Percentiles rank a stretch among this genome's conserved stretches.
These are phyloP conservation scores for Xerus rutilus DNA, from an alignment of 2,797 vertebrate genomes.

Conservation along the genomic window DNA sequence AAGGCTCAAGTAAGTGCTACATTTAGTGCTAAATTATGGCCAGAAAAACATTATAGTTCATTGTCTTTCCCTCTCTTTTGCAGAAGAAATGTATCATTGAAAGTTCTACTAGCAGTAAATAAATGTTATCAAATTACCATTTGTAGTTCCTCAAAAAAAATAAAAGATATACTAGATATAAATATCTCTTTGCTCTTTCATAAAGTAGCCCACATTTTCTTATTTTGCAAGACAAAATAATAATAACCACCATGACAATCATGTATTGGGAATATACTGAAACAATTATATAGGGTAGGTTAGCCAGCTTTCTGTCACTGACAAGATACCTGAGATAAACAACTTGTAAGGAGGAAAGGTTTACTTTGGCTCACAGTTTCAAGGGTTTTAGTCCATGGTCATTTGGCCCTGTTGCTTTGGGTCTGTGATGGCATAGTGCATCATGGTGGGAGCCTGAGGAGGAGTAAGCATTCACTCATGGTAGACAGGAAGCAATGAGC, in stretches of 20 bases:
- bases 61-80: neutral
- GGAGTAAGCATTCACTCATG: too few species aligned
- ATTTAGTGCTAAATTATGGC: neutral
- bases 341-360: too few species aligned
- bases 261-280: neutral
- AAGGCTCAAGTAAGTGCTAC: slow-evolving; percentile 15
- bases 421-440: too few species aligned
- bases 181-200: slow-evolving; percentile 47
- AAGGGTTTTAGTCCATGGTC: too few species aligned
- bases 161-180: neutral
- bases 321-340: too few species aligned
- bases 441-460: too few species aligned
- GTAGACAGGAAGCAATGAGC: too few species aligned
- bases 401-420: too few species aligned
- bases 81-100: neutral
- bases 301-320: too few species aligned
- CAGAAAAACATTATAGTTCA: neutral
- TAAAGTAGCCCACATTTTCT: neutral
- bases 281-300: neutral
- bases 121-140: slow-evolving; percentile 20
- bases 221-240: slow-evolving; percentile 38
- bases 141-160: neutral
- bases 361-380: too few species aligned
- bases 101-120: neutral
- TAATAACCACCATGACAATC: slow-evolving; percentile 33